phyloP scores from a whole-genome alignment of 2,888 invertebrate genomes.

The Rhabditoides inermis region DNA sequence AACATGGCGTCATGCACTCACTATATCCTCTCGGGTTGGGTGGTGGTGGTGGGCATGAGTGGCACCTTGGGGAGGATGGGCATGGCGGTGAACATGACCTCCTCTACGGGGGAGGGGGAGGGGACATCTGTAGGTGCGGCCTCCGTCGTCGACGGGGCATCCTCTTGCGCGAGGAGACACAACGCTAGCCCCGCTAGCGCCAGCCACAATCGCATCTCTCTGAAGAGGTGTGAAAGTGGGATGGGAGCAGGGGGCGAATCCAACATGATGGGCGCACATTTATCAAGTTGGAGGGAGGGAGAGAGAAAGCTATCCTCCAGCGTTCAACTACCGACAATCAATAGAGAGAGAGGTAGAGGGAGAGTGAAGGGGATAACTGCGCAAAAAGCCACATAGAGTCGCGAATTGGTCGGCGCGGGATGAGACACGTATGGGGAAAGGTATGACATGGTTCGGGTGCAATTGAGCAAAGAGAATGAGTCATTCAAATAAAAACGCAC shows the following conservation, averaged over 20 bases:
- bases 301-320: too few species aligned
- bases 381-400: neutral
- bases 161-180: too few species aligned
- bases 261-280: too few species aligned
- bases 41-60: constrained; percentile 2
- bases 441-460: too few species aligned
- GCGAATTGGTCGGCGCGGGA: neutral
- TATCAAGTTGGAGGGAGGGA: neutral
- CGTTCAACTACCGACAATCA: neutral
- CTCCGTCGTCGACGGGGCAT: too few species aligned
- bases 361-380: neutral
- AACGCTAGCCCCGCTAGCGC: too few species aligned
- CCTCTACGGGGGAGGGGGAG: neutral
- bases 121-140: neutral
- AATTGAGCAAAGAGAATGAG: too few species aligned
- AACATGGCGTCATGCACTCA: neutral
- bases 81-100: neutral
- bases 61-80: neutral
- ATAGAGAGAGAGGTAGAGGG: neutral
- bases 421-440: too few species aligned
- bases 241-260: too few species aligned
- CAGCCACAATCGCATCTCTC: too few species aligned
- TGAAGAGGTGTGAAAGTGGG: too few species aligned
- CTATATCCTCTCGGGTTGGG: constrained; percentile 7
- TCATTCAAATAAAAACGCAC: too few species aligned